Evolutionary conservation across 1,140 invertebrate species (phyloP), one percentile per base, ranked within the genome.

Genomic region (Macrotrachela quadricornifera): DNA sequence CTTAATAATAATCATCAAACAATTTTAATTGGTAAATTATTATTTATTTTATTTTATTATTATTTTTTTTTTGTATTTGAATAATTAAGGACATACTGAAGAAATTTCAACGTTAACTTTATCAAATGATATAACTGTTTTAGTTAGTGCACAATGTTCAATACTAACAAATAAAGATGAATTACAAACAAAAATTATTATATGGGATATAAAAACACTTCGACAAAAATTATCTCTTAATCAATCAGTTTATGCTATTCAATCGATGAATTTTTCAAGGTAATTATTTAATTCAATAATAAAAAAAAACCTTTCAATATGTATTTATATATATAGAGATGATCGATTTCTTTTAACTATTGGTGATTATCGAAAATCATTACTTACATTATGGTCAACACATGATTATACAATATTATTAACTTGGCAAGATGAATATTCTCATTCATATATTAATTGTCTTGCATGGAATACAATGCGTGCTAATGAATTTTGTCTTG

Each of bases 41-140:
- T 2, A 30, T 30, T 30, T 4, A 4, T 30, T 30, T 4, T 30
- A 30, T 30, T 30, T 30, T n/a, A n/a, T n/a, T n/a, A n/a, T 8
- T 4, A 8, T 30, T 4, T 4, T 30, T 30, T 30, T 2, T 30
- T 30, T 30, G 2, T 30, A 4, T 10, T 56, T 54, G n/a, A n/a
- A 30, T 30, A n/a, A n/a, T n/a, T n/a, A n/a, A 30, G 62, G 63
- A 45, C 68, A 70, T 56, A 55, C 56, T 45, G 66, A 69, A 54
- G 66, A 70, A 56, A 61, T 70, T 10, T 68, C 67, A 0, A 63
- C 61, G 14, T 6, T 70, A 36, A 61, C 66, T 30, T 56, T 70
- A 51, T 65, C 64, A 53, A 61, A 63, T 59, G 68, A 69, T 51
- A 61, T 60, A 30, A 53, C 36, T 4, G 21, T 30, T 30, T 30